Percentiles rank a stretch among this genome's conserved stretches.
These are phyloP conservation scores for Cisticola juncidis DNA, from an alignment of 2,113 vertebrate species.

Conservation along the genomic window DNA sequence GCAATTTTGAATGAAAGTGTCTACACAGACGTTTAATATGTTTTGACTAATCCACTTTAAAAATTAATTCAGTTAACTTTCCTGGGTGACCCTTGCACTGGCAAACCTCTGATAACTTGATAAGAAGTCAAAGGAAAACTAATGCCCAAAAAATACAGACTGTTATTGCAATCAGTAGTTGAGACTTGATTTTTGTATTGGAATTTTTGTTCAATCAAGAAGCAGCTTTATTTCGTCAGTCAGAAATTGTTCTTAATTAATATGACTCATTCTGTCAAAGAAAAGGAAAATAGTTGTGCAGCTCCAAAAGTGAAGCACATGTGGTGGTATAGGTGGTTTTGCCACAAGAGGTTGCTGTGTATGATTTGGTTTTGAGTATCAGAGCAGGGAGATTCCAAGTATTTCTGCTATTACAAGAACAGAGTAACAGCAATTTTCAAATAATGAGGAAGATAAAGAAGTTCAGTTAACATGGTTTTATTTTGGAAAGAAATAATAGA, in stretches of 20 bases:
- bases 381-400: not conserved
- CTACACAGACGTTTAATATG: slow-evolving; percentile 24
- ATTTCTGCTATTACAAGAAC: not conserved
- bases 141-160: not conserved
- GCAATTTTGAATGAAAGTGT: slow-evolving; percentile 47
- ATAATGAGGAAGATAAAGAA: not conserved
- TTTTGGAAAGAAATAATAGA: not conserved
- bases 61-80: slow-evolving; percentile 55
- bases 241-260: not conserved
- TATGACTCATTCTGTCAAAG: not conserved
- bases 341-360: not conserved
- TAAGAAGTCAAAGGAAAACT: not conserved
- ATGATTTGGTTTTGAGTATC: not conserved
- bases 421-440: not conserved
- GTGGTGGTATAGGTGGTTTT: not conserved
- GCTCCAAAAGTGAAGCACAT: not conserved
- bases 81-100: not conserved
- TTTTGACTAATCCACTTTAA: slow-evolving; percentile 54
- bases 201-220: not conserved
- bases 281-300: not conserved
- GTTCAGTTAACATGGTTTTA: not conserved
- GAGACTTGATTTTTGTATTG: not conserved
- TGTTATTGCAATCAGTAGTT: not conserved
- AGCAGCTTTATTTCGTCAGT: not conserved
- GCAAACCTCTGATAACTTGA: not conserved